Base-by-base conservation (phyloP, 2,797 vertebrate genomes). In the Delichon dasypus region DNA sequence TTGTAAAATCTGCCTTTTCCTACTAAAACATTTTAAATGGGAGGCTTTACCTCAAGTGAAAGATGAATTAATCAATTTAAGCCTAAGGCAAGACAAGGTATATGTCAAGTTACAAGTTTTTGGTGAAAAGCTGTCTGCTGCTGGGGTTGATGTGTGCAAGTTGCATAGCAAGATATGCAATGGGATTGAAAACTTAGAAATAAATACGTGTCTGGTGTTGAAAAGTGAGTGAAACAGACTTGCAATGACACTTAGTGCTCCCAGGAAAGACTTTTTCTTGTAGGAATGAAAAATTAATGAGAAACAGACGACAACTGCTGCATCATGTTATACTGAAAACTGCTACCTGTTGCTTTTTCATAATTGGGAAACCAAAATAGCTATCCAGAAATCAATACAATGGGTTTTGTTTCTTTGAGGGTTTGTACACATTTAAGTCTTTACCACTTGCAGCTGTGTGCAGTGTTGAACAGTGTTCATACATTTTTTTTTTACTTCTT, bases 41-140 rank as follows among this genome's bases (percentile, higher is more conserved):
- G 72, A 94, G 66, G 70, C 50, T 94, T 96, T 94, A 72, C 79
- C 92, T 78, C 70, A 83, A 93, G 90, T 90, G 90, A 85, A 87
- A 94, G 90, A 94, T 96, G 92, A 96, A 96, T 94, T 96, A 94
- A 95, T 97, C 94, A 95, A 88, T 95, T 96, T 91, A 95, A 96
- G 86, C 93, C 94, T 94, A 93, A 92, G 91, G 94, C 95, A 92
- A 96, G 88, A 90, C 89, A 92, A 95, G 80, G 51, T 96, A 68
- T 89, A 61, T 91, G 94, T 96, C 94, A 94, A 94, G 62, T 90
- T 95, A 91, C 48, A 83, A 86, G 89, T 80, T 94, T 94, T 87
- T 84, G 89, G 85, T 83, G 90, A 92, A 92, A 89, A 94, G 80
- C 89, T 93, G 85, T 94, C 89, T 92, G 89, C 75, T 90, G 64